phyloP scores from a whole-genome alignment of 2,888 invertebrate genomes.

The Dicyrtomina minuta region DNA sequence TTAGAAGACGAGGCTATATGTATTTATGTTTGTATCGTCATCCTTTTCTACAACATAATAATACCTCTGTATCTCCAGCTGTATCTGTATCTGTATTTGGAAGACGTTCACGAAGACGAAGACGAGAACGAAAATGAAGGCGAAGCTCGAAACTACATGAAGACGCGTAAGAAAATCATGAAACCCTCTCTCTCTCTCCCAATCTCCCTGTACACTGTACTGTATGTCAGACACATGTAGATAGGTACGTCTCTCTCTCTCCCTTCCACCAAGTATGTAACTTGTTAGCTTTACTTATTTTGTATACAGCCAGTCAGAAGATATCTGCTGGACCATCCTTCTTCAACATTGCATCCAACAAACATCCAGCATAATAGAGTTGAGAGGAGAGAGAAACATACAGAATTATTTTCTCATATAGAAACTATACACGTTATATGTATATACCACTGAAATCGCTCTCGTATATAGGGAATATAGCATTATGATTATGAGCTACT shows the following conservation, averaged over 20 bases:
- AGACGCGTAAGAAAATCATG: slow-evolving; percentile 33
- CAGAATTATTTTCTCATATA: too few species aligned
- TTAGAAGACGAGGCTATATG: too few species aligned
- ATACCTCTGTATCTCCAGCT: too few species aligned
- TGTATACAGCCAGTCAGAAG: slow-evolving; percentile 5
- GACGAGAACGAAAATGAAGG: too few species aligned
- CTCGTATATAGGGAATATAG: too few species aligned
- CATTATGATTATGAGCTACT: too few species aligned
- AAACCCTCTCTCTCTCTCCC: slow-evolving; percentile 37
- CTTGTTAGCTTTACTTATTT: neutral
- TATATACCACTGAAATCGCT: too few species aligned
- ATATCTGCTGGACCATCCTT: slow-evolving; percentile 19
- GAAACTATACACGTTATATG: too few species aligned
- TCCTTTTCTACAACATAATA: too few species aligned
- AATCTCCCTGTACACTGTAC: slow-evolving; percentile 32
- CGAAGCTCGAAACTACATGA: neutral
- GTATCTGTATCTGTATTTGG: too few species aligned
- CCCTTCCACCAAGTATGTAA: neutral
- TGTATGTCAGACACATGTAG: slow-evolving; percentile 2
- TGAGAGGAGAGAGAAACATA: slow-evolving; percentile 4
- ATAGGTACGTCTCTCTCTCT: slow-evolving; percentile 6
- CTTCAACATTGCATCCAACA: slow-evolving; percentile 16
- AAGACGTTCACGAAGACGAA: too few species aligned
- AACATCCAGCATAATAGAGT: slow-evolving; percentile 11
- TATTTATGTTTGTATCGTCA: too few species aligned